Percentiles rank a stretch among this genome's conserved stretches.
phyloP scores from a whole-genome alignment of 2,797 vertebrate species.

The Arnoldichthys spilopterus region DNA sequence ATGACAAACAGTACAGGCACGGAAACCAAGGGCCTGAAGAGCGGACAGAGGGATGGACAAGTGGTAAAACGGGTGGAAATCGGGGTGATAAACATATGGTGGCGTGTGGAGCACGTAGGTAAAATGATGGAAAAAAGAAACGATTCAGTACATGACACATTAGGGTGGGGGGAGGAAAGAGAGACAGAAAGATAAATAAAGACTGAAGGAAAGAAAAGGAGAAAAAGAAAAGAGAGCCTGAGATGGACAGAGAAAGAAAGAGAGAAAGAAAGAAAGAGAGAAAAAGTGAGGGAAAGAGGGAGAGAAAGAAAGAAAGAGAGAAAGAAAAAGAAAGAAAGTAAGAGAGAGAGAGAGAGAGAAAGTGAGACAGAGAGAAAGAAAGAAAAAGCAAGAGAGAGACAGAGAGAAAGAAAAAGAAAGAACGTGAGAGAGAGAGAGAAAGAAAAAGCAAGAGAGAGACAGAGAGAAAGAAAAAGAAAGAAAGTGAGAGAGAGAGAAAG shows the following conservation, averaged over 20 bases:
- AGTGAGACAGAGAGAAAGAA: no score
- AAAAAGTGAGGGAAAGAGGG: constrained; percentile 74
- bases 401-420: neutral
- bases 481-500: constrained; percentile 38
- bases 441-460: neutral
- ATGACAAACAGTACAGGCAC: constrained; percentile 80
- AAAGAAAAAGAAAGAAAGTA: neutral
- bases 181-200: constrained; percentile 43
- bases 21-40: constrained; percentile 76
- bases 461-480: neutral
- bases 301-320: constrained; percentile 93
- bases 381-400: no score
- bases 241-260: constrained; percentile 21
- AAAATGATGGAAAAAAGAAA: neutral
- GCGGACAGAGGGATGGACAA: constrained; percentile 19
- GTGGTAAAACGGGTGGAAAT: neutral
- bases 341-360: neutral
- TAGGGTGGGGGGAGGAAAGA: constrained; percentile 63
- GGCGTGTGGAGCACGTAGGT: neutral
- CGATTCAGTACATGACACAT: neutral
- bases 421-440: constrained; percentile 26
- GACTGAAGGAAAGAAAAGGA: neutral
- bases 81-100: neutral
- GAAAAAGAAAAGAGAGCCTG: constrained; percentile 59
- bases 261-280: neutral